Evolutionary conservation across 92 coral and sea anemone species (phyloP), one percentile per base, ranked within the genome.

Genomic region (Anthopleura xanthogrammica): DNA sequence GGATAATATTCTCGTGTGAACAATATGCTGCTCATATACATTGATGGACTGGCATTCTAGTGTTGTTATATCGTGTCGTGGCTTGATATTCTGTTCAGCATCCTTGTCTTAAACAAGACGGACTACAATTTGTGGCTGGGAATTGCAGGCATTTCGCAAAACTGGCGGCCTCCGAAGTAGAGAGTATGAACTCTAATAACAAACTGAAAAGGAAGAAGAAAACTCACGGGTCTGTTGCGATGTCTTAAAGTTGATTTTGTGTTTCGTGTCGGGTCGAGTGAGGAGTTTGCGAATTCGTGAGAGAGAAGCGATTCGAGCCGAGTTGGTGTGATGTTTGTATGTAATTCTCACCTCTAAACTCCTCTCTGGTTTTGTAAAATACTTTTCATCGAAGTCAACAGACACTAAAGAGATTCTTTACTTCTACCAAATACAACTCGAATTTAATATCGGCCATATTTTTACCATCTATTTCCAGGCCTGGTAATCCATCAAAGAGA

Each of bases 401-500:
- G 84, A 60, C 77, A 68, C 72, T 46, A 50, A 81, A 81, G 72
- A 50, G 60, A 55, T 50, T 71, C 64, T 70, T 12, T 83, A 54
- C 68, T 46, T 17, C 78, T 50, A 23, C 82, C 41, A 50, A 52
- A 77, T 20, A 17, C 82, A 68, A 79, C 75, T 46, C 56, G 78
- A 22, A 55, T 76, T 65, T 77, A n/a, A 78, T 85, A 54, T 58
- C 50, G 52, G 54, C 62, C 76, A 71, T 56, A 3, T 81, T 68
- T 24, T 68, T 24, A 68, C 74, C 74, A 29, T 68, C 5, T 29
- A 8, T 87, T 90, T 89, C 80, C 92, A 96, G 99, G 91, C 98
- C 98, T 48, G 99, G 99, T 24, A 96, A 96, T 90, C 99, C 99
- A 64, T 96, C 99, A 82, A 96, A 96, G 86, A 90, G 99, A 73